phyloP scores from a whole-genome alignment of 2,113 vertebrate genomes.

The Myocastor coypus region DNA sequence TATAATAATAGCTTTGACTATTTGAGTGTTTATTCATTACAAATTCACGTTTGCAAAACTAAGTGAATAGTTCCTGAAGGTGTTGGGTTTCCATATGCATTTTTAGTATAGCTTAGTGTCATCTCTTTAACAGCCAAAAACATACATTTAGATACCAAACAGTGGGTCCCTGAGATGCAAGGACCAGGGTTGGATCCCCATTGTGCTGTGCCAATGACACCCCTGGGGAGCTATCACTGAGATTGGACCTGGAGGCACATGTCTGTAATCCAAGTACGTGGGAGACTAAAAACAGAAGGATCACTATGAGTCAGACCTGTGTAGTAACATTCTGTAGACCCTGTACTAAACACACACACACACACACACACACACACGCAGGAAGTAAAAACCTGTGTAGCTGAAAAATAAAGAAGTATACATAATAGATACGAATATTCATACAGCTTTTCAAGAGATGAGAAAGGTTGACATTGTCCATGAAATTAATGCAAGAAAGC shows the following conservation, averaged over 20 bases:
- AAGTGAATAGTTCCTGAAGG: background rate
- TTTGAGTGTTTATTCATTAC: background rate
- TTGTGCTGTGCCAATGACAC: too few species aligned
- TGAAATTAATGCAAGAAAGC: background rate
- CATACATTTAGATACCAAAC: background rate
- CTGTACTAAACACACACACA: too few species aligned
- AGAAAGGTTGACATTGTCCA: background rate
- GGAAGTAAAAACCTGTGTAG: background rate
- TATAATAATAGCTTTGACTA: background rate
- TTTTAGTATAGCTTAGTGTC: background rate
- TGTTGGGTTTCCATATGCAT: background rate
- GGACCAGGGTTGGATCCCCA: too few species aligned
- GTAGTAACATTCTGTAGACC: too few species aligned
- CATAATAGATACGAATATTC: background rate
- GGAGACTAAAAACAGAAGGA: too few species aligned
- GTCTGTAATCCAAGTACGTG: too few species aligned
- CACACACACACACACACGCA: too few species aligned
- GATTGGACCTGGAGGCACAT: too few species aligned
- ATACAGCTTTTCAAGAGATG: background rate
- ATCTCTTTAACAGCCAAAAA: background rate
- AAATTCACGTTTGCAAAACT: background rate
- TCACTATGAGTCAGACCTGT: too few species aligned
- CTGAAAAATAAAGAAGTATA: background rate
- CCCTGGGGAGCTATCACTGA: too few species aligned
- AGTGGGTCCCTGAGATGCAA: background rate